phyloP scores from a whole-genome alignment of 2,888 invertebrate genomes.

The Microplitis manilae region DNA sequence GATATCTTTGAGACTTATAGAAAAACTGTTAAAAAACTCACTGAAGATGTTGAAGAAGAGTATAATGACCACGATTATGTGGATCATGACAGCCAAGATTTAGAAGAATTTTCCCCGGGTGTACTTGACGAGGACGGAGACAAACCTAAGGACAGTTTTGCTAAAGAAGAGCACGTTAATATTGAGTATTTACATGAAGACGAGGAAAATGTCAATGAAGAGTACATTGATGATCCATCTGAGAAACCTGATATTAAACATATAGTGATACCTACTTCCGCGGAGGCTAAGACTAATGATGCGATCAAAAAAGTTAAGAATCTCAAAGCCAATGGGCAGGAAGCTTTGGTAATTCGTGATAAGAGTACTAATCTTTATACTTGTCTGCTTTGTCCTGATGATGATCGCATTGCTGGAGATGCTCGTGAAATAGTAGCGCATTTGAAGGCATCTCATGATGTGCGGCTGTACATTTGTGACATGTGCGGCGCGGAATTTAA shows the following conservation, averaged over 20 bases:
- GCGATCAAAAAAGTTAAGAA: slow-evolving; percentile 10
- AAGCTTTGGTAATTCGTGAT: slow-evolving; percentile 60
- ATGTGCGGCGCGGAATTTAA: slow-evolving; percentile 79
- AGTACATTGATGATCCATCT: slow-evolving; percentile 31
- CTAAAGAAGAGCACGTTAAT: slow-evolving; percentile 33
- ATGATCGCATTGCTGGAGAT: slow-evolving; percentile 72
- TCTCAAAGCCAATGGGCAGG: slow-evolving; percentile 23
- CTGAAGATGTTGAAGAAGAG: slow-evolving; percentile 61
- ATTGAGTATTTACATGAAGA: slow-evolving; percentile 25
- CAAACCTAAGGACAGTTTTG: slow-evolving; percentile 31
- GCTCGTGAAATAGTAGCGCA: slow-evolving; percentile 78
- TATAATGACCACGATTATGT: slow-evolving; percentile 68
- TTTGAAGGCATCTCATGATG: slow-evolving; percentile 76
- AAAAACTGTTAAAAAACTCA: slow-evolving; percentile 66
- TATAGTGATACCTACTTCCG: not conserved
- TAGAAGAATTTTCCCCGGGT: slow-evolving; percentile 40
- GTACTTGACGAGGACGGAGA: slow-evolving; percentile 38
- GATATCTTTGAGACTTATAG: slow-evolving; percentile 74
- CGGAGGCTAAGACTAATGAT: slow-evolving; percentile 30
- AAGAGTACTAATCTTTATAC: slow-evolving; percentile 71
- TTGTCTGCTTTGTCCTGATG: slow-evolving; percentile 74
- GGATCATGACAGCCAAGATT: slow-evolving; percentile 58
- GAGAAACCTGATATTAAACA: not conserved
- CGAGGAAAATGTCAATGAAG: slow-evolving; percentile 25
- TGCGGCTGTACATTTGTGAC: slow-evolving; percentile 80